phyloP scores from a whole-genome alignment of 1,140 invertebrate species.

The Marisa cornuarietis region DNA sequence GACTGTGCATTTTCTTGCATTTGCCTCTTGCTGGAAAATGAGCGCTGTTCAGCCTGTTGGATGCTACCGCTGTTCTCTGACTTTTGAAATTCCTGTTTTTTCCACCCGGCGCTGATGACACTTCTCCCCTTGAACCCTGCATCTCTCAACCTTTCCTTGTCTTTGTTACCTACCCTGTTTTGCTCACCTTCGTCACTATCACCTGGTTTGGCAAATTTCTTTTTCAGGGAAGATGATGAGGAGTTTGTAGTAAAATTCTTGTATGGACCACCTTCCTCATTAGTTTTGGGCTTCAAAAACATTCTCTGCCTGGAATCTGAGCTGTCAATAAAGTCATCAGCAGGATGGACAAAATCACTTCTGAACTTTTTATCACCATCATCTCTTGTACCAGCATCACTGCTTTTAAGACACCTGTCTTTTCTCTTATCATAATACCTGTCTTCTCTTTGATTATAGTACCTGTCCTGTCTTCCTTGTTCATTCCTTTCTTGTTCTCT shows the following conservation, averaged over 20 bases:
- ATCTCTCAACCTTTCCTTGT: background rate
- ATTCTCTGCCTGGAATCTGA: background rate
- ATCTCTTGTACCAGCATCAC: background rate
- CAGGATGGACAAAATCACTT: background rate
- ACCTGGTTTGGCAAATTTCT: background rate
- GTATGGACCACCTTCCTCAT: background rate
- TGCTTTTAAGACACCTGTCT: background rate
- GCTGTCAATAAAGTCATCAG: background rate
- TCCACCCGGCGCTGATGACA: conserved; percentile 6
- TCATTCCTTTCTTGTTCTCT: background rate
- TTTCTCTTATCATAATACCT: conserved; percentile 1
- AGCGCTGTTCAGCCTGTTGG: background rate
- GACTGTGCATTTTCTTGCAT: background rate
- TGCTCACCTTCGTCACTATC: conserved; percentile 7
- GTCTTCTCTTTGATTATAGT: conserved; percentile 16
- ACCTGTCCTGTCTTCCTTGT: conserved; percentile 5
- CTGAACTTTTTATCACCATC: background rate
- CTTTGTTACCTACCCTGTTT: background rate
- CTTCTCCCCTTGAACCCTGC: background rate
- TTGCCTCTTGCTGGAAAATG: background rate
- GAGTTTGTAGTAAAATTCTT: background rate
- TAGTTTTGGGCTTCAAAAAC: conserved; percentile 1
- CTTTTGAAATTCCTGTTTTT: background rate
- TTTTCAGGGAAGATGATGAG: background rate
- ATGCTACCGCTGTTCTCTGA: background rate